Conservation (phyloP, 2,888 invertebrate species). For the Phengaris alcon region DNA sequence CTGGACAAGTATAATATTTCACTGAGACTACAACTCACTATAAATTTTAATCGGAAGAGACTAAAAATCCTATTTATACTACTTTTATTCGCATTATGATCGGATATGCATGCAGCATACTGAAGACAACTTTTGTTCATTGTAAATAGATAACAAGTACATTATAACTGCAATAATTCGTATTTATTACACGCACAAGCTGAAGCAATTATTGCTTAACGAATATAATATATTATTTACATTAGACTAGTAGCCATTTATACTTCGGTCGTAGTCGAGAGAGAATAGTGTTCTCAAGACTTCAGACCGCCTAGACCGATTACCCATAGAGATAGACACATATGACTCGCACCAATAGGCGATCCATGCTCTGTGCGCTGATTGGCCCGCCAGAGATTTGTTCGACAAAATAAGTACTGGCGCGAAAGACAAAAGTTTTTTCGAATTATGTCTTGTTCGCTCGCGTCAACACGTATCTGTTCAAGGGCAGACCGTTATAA, state of each 20-base stretch:
- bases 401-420: too few species aligned
- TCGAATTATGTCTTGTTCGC: too few species aligned
- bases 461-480: too few species aligned
- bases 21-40: not conserved
- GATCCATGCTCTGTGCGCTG: too few species aligned
- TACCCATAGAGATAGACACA: too few species aligned
- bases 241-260: constrained; percentile 4
- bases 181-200: not conserved
- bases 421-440: too few species aligned
- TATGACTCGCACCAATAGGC: too few species aligned
- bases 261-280: not conserved
- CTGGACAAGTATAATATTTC: not conserved
- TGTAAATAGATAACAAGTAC: not conserved
- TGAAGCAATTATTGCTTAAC: not conserved
- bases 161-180: constrained; percentile 1
- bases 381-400: too few species aligned
- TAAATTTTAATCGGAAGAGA: not conserved
- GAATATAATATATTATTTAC: constrained; percentile 5
- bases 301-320: not conserved
- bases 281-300: not conserved
- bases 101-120: not conserved
- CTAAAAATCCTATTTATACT: not conserved
- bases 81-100: not conserved
- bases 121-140: not conserved
- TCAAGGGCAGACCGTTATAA: not conserved